Base-by-base conservation (phyloP, 2,888 invertebrate species). In the Drosophila peninsularis region DNA sequence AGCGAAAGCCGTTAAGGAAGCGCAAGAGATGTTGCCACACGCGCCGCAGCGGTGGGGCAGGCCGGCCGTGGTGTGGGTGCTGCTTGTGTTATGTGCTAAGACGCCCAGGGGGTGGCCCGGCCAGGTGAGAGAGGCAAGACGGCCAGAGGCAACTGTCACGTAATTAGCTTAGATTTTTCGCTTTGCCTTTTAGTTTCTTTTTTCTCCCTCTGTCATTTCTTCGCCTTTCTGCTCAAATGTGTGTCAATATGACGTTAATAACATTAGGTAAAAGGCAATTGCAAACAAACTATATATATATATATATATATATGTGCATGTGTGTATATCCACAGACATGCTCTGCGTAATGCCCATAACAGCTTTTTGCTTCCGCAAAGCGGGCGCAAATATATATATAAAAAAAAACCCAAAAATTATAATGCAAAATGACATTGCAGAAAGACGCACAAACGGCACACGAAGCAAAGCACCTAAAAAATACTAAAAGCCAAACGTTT, bases 161-260 rank as follows among this genome's bases (percentile, higher is more conserved):
- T 87, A 87, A 83, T 83, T 87, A 83, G 88, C 88, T 83, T 87
- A 83, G 80, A 80, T 84, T 87, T 87, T 72, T 64, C 56, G 39
- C 54, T 69, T 67, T 68, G 36, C 30, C 39, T 39, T 30, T 39
- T 39, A 27, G 24, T 4, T 36, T 21, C 7, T 49, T 11, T 19
- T 17, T 7, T 56, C 24, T 30, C 27, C 6, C 27, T 39, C 24
- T 17, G 13, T n/a, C 19, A 34, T 61, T 42, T 41, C 36, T 14
- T 37, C 39, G 17, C 32, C 32, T 50, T 42, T 52, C 45, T 27
- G 60, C 32, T 17, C 34, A 71, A 84, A 82, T 78, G 80, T 84
- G 63, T 86, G 82, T 83, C 83, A 83, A 83, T 80, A 87, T 87
- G 73, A 72, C 87, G 79, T 84, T 87, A 87, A 83, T 81, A 83